Evolutionary conservation across 37 sponge, comb jelly and placozoan species (phyloP).

Genomic region (Hormiphora californensis): DNA sequence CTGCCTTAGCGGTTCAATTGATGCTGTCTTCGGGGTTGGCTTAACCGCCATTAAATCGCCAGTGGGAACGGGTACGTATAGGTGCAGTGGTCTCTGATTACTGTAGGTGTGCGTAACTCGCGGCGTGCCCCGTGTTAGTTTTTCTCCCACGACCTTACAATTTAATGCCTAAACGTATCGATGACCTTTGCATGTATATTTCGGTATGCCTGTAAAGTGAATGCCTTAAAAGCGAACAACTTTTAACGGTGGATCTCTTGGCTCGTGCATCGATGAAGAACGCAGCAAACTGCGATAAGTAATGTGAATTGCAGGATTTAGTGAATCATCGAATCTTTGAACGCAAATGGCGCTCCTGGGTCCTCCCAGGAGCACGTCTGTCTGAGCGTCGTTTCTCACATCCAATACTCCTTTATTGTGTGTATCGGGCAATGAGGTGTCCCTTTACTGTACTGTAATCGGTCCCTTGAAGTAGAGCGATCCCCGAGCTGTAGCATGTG

Average conservation of each 20-base stretch:
- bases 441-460: background rate
- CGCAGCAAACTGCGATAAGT: constrained; percentile 76
- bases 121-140: constrained; percentile 46
- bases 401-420: background rate
- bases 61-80: background rate
- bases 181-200: background rate
- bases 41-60: background rate
- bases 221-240: constrained; percentile 57
- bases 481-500: constrained; percentile 18
- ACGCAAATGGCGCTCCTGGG: constrained; percentile 74
- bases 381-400: constrained; percentile 66
- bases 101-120: constrained; percentile 52
- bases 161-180: background rate
- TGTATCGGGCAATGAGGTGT: background rate
- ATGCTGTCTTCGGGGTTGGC: constrained; percentile 53
- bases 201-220: background rate
- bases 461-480: constrained; percentile 53
- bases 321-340: constrained; percentile 88
- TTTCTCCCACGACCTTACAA: background rate
- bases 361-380: constrained; percentile 62
- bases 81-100: too few species aligned
- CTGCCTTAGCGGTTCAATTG: constrained; percentile 42
- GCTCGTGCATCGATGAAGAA: constrained; percentile 85
- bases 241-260: constrained; percentile 79
- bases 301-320: constrained; percentile 88